phyloP scores from a whole-genome alignment of 2,888 invertebrate species.

The Rhingia campestris region DNA sequence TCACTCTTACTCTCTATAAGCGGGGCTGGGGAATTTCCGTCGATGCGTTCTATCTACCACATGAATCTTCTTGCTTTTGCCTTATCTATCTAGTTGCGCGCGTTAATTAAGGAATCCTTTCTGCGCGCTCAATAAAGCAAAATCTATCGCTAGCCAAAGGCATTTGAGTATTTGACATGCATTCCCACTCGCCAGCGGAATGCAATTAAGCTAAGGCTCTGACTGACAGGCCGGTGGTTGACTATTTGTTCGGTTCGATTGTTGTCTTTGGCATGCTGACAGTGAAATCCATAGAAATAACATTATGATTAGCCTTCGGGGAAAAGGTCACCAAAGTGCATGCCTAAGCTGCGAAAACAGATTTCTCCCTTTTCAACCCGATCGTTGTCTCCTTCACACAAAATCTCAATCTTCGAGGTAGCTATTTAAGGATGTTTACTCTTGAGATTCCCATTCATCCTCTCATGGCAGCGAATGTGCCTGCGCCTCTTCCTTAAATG shows the following conservation, averaged over 20 bases:
- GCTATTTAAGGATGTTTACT: slow-evolving; percentile 72
- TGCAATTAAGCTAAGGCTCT: slow-evolving; percentile 51
- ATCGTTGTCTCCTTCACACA: background rate
- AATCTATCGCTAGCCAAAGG: slow-evolving; percentile 42
- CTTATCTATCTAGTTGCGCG: slow-evolving; percentile 49
- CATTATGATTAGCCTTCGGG: slow-evolving; percentile 34
- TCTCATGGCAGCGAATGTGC: background rate
- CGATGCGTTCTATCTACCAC: slow-evolving; percentile 29
- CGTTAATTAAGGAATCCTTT: slow-evolving; percentile 69
- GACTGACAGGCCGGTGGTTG: background rate
- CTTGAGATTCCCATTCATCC: slow-evolving; percentile 58
- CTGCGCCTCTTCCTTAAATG: slow-evolving; percentile 55
- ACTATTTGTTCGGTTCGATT: background rate
- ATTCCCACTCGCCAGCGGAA: slow-evolving; percentile 63
- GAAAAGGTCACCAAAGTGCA: slow-evolving; percentile 47
- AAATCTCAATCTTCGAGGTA: slow-evolving; percentile 48
- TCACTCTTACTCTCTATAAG: slow-evolving; percentile 31
- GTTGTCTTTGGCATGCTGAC: slow-evolving; percentile 22
- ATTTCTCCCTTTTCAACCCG: background rate
- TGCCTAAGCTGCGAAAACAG: slow-evolving; percentile 31
- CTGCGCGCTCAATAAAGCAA: slow-evolving; percentile 47
- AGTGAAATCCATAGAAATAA: slow-evolving; percentile 31
- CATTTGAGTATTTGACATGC: slow-evolving; percentile 43
- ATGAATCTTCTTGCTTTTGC: background rate
- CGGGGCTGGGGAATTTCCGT: slow-evolving; percentile 18